Base-by-base conservation (phyloP, 2,888 invertebrate species). In the Pristionchus entomophagus region DNA sequence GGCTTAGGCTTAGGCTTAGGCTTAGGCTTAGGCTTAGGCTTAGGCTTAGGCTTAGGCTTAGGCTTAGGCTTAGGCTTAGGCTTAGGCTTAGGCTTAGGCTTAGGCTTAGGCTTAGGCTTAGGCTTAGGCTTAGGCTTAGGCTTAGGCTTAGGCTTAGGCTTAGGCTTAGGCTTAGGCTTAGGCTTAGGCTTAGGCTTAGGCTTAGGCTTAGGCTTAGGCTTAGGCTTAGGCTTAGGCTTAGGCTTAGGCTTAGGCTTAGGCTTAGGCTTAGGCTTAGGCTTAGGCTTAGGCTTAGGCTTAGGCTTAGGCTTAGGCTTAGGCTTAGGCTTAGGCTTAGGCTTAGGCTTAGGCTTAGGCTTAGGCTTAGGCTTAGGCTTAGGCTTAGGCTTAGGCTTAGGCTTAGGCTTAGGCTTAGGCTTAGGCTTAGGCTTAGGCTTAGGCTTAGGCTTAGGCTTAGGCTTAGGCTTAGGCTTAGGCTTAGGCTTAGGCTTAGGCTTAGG, bases 281-380 rank as follows among this genome's bases (percentile, higher is more conserved):
- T 86, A 86, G 86, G 81, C 86, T 86, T 86, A 86, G 56, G 78
- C 85, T 86, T 86, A 86, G 77, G 85, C 86, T 86, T 86, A 86
- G 80, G 86, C 85, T 86, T 86, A 86, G 86, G 73, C 78, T 86
- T 86, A 80, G 73, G 73, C 85, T 86, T 85, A 86, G 78, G 85
- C 87, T 86, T 86, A 86, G 87, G 87, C 86, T 86, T 86, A 86
- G 87, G 78, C 87, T 86, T 86, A 86, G 77, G 53, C 87, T 86
- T 77, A 86, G 86, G 87, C 85, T 86, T 86, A 86, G 56, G 59
- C 85, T 86, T 86, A 86, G 81, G 81, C 86, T 86, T 86, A 86
- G 45, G 78, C 85, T 86, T 86, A 86, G 77, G 85, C 86, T 86
- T 86, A 86, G 80, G 86, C 85, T 86, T 86, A 86, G 86, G 73